Percentiles rank a stretch among this genome's conserved stretches.
Evolutionary conservation across 2,797 vertebrate genomes (phyloP).

Genomic region (Saxicola maurus): DNA sequence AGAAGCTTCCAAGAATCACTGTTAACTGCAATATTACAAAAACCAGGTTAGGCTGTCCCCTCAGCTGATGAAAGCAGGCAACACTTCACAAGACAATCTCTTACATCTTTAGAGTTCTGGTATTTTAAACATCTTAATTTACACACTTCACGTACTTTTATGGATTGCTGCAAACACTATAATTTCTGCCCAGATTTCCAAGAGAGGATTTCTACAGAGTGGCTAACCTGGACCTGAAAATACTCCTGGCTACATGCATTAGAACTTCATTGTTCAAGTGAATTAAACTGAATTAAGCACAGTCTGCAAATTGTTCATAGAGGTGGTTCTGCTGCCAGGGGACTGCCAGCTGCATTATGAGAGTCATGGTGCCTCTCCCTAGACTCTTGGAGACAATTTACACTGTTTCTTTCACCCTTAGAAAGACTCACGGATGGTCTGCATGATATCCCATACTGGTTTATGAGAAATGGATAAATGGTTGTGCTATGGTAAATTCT

Average conservation of each 20-base stretch:
- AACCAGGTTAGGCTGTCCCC: neutral
- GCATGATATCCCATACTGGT: conserved; percentile 54
- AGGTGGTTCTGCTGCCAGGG: neutral
- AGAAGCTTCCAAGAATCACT: neutral
- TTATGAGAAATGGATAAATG: conserved; percentile 67
- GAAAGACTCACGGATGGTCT: conserved; percentile 60
- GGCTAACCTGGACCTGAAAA: neutral
- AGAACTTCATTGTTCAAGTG: neutral
- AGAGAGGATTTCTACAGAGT: neutral
- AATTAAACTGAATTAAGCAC: neutral
- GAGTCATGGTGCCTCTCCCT: conserved; percentile 27
- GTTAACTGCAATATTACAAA: neutral
- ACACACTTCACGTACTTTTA: neutral
- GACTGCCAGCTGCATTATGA: neutral
- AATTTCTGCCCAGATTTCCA: neutral
- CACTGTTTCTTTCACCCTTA: conserved; percentile 56
- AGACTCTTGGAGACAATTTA: conserved; percentile 56
- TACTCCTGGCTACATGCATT: neutral
- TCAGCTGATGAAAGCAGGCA: neutral
- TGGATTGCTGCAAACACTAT: neutral
- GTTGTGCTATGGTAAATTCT: conserved; percentile 8
- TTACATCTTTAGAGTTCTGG: neutral
- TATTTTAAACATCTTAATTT: neutral
- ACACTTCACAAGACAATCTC: neutral
- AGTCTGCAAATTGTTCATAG: neutral